These are phyloP conservation scores for Tokudaia tokunoshimensis DNA, from an alignment of 2,797 vertebrate genomes.

Conservation along the genomic window DNA sequence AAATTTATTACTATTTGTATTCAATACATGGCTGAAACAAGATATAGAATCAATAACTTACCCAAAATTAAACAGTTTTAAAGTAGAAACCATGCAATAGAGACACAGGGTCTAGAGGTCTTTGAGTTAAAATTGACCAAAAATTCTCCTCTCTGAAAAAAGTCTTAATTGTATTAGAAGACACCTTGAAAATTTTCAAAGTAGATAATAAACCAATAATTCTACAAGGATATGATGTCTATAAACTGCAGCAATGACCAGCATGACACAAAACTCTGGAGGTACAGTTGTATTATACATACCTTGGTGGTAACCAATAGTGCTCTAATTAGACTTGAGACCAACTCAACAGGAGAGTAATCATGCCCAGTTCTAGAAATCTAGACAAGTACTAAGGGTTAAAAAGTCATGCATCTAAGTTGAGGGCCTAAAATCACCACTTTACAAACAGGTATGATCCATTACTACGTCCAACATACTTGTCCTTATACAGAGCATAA, in stretches of 20 bases:
- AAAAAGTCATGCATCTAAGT: neutral
- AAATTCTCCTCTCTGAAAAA: neutral
- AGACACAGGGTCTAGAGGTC: neutral
- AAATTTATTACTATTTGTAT: neutral
- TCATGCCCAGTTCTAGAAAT: neutral
- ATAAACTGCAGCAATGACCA: neutral
- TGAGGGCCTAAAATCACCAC: neutral
- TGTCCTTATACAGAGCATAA: neutral
- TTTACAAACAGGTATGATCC: neutral
- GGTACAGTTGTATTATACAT: neutral
- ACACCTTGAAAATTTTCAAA: neutral
- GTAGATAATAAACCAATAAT: neutral
- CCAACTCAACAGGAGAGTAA: neutral
- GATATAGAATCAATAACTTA: neutral
- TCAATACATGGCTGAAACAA: neutral
- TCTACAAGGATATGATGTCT: neutral
- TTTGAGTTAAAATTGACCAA: neutral
- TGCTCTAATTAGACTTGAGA: neutral
- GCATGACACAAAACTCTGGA: neutral
- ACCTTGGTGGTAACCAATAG: neutral
- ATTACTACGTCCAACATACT: neutral
- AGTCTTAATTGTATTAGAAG: neutral
- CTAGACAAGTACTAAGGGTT: neutral
- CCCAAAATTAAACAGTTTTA: neutral
- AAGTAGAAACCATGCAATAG: neutral